These are phyloP conservation scores for Crambe crambe DNA, from an alignment of 37 sponge, comb jelly and placozoan genomes.

Conservation along the genomic window DNA sequence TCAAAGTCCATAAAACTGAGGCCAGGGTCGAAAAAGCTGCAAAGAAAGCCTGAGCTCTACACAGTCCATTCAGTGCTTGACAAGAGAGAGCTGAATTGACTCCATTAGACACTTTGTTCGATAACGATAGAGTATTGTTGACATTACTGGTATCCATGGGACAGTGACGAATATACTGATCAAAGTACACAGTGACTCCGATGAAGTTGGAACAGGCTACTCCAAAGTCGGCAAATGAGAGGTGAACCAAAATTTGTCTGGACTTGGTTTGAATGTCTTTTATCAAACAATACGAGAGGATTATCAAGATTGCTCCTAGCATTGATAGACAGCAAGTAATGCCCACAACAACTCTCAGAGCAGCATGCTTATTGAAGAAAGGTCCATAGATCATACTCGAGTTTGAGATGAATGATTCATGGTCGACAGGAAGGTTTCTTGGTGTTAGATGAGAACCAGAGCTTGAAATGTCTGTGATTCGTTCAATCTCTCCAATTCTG, in stretches of 20 bases:
- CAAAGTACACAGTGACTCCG: constrained; percentile 59
- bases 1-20: constrained; percentile 64
- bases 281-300: constrained; percentile 61
- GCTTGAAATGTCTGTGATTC: not conserved
- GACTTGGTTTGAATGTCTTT: constrained; percentile 52
- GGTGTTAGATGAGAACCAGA: not conserved
- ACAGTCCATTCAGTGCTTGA: constrained; percentile 2
- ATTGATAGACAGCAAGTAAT: constrained; percentile 52
- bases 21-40: constrained; percentile 32
- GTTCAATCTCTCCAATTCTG: not conserved
- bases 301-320: constrained; percentile 57
- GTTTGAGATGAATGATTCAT: not conserved
- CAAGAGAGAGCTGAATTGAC: constrained; percentile 5
- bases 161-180: constrained; percentile 33
- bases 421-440: not conserved
- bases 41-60: constrained; percentile 39
- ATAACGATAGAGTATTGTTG: too few species aligned
- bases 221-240: constrained; percentile 73
- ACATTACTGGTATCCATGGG: not conserved
- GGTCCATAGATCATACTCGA: not conserved
- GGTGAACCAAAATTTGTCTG: constrained; percentile 64
- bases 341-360: constrained; percentile 29
- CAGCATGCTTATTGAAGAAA: constrained; percentile 18
- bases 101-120: not conserved
- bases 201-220: constrained; percentile 60